phyloP scores from a whole-genome alignment of 23 tunicate genomes.

The Trididemnum miniatum region DNA sequence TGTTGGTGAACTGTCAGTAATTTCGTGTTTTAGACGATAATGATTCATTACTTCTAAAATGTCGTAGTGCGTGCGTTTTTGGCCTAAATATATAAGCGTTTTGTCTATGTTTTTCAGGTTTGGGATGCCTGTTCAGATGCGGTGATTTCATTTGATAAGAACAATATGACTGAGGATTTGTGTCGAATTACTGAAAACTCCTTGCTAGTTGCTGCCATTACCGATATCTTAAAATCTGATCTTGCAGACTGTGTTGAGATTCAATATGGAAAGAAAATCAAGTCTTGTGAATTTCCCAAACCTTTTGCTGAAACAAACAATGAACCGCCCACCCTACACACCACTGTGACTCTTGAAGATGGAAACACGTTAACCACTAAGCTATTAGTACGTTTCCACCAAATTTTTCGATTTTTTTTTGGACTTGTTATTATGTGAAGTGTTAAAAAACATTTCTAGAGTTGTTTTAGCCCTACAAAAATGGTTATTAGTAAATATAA shows the following conservation, averaged over 20 bases:
- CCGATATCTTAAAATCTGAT: conserved; percentile 15
- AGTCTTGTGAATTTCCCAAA: conserved; percentile 38
- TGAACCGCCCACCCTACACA: neutral
- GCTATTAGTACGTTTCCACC: conserved; percentile 50
- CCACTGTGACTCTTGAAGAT: conserved; percentile 26
- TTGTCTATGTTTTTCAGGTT: conserved; percentile 46
- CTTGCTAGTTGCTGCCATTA: conserved; percentile 31
- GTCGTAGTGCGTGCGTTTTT: too few species aligned
- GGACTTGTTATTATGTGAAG: too few species aligned
- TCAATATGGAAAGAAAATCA: conserved; percentile 25
- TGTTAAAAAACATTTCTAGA: too few species aligned
- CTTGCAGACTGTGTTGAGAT: conserved; percentile 24
- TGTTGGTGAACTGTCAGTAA: too few species aligned
- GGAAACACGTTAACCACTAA: conserved; percentile 35
- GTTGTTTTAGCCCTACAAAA: too few species aligned
- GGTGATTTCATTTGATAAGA: conserved; percentile 44
- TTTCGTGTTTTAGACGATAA: too few species aligned
- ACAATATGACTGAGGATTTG: conserved; percentile 61
- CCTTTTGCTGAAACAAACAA: conserved; percentile 29
- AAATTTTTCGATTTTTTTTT: too few species aligned
- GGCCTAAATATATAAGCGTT: too few species aligned
- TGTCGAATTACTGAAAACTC: conserved; percentile 73
- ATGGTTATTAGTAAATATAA: too few species aligned
- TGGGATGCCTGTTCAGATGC: conserved; percentile 97
- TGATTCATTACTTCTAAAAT: too few species aligned